Evolutionary conservation across 2,888 invertebrate species (phyloP), one percentile per base, ranked within the genome.

Genomic region (Limenitis camilla): DNA sequence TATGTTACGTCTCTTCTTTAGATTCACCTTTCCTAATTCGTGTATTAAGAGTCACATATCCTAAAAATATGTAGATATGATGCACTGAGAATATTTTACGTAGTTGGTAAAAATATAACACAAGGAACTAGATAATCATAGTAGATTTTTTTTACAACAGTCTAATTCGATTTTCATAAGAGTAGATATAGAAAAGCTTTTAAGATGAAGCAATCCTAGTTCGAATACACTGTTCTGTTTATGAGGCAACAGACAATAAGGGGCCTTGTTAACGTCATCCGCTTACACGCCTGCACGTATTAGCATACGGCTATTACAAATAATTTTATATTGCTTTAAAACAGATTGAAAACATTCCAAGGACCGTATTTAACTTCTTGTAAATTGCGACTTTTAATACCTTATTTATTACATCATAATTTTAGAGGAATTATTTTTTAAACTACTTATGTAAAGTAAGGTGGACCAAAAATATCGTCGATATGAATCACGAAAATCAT

Each of bases 201-300:
- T 52, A 49, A 45, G 46, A 53, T 41, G 44, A 2, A 40, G 45
- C 49, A 40, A 49, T 56, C 10, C 33, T 50, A 53, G 47, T 40
- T 47, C 27, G 40, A 36, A 41, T 28, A 43, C 33, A 30, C n/a
- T n/a, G 30, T 29, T 44, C 32, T 56, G 32, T 53, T 49, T 49
- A 36, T 53, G 10, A 38, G 41, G 27, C 33, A 53, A 44, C 47
- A 43, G 35, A 49, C 45, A 49, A 49, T 45, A 40, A 39, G 9
- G 31, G 7, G 42, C 40, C 40, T 49, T 53, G 49, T 53, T 53
- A 45, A 36, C 40, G 28, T 39, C 8, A 40, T 44, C 40, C 11
- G 41, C 45, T 29, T 42, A 42, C 44, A 39, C 38, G 39, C 38
- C 11, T 39, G 19, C 6, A 28, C 11, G 39, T 43, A 44, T 44